phyloP scores from a whole-genome alignment of 2,888 invertebrate species.

The Lasioglossum marginatum region DNA sequence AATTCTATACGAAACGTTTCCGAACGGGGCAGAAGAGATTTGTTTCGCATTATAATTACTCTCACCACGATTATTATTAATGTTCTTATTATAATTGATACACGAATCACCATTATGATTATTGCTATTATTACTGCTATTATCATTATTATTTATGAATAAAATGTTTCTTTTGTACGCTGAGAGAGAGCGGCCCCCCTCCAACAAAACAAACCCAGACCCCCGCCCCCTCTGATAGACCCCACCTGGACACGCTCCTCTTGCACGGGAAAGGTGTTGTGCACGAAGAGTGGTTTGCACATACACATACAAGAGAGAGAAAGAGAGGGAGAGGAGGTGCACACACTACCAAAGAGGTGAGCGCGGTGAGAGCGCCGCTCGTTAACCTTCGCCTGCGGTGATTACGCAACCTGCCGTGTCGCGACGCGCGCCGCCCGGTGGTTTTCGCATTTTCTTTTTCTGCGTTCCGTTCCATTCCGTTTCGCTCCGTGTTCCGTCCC shows the following conservation, averaged over 20 bases:
- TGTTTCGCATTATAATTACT: constrained; percentile 30
- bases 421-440: constrained; percentile 19
- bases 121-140: constrained; percentile 43
- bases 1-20: constrained; percentile 14
- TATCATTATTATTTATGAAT: constrained; percentile 58
- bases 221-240: neutral
- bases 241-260: neutral
- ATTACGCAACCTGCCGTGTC: constrained; percentile 56
- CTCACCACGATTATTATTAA: constrained; percentile 38
- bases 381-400: constrained; percentile 66
- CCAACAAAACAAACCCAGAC: constrained; percentile 11
- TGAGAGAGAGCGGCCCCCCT: constrained; percentile 63
- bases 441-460: constrained; percentile 60
- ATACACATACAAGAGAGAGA: neutral
- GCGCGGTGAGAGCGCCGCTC: constrained; percentile 53
- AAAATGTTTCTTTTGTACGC: constrained; percentile 69
- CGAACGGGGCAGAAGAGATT: neutral
- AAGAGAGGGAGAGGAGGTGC: neutral
- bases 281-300: neutral
- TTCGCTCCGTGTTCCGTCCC: constrained; percentile 35
- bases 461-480: constrained; percentile 28
- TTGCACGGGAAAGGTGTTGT: constrained; percentile 60
- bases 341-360: constrained; percentile 55
- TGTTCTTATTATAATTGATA: constrained; percentile 44
- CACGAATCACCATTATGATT: constrained; percentile 38